Evolutionary conservation across 2,888 invertebrate species (phyloP), one percentile per base, ranked within the genome.

Genomic region (Busseola fusca): DNA sequence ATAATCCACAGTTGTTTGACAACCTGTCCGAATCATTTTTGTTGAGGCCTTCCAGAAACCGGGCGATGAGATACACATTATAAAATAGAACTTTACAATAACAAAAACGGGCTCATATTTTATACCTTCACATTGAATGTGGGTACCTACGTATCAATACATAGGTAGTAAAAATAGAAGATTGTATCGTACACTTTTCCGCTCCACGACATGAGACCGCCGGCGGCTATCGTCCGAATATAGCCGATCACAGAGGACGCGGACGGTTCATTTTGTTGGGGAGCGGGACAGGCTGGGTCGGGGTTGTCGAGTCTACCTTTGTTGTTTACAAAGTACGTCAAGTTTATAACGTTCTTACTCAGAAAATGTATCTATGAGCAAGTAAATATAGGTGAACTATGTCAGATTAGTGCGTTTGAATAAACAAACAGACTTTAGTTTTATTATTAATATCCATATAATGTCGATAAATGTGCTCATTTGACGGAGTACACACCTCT

Each of bases 301-400:
- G 62, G 62, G 40, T 52, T 34, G 45, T 48, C 30, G 25, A 30
- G n/a, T 27, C 65, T n/a, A 16, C 30, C 30, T 45, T 45, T 58
- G 54, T 63, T 67, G 59, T 69, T 50, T 21, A 59, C 30, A 57
- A 64, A 52, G 56, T 27, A 34, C n/a, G 30, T 16, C 9, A 30
- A 67, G 56, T 56, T 75, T 59, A 64, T 30, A 50, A 60, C 25
- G n/a, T 68, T 62, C 45, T 45, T 40, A 40, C 42, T 56, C 27
- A 34, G n/a, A 30, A 34, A 52, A 64, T 16, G 12, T 34, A 50
- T 12, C n/a, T 50, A 21, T n/a, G 9, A n/a, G n/a, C 16, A 56
- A 37, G 45, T 27, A 48, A 54, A 37, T 16, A 16, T 40, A 37
- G 27, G n/a, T 48, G 14, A 5, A 18, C 12, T 64, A 9, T 48